These are phyloP conservation scores for Drosophila ananassae DNA, from an alignment of 1,140 invertebrate species.

Conservation along the genomic window DNA sequence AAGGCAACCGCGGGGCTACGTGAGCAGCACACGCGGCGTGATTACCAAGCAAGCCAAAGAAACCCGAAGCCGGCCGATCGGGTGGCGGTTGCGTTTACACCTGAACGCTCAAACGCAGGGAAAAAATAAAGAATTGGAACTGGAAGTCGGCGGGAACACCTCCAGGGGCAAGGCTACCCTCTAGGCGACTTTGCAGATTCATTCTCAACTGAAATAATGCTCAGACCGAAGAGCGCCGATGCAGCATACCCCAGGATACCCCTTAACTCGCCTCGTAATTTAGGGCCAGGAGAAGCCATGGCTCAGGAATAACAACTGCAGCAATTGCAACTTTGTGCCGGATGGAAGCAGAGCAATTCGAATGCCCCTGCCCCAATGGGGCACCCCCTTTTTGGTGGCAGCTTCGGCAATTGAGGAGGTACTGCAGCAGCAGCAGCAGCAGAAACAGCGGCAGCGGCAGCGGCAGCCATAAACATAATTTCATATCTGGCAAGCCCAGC, in stretches of 20 bases:
- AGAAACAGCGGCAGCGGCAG: slow-evolving; percentile 6
- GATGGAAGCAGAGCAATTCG: slow-evolving; percentile 74
- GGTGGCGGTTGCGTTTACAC: slow-evolving; percentile 69
- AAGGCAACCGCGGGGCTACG: slow-evolving; percentile 63
- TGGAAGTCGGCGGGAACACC: background rate
- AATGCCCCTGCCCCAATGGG: slow-evolving; percentile 39
- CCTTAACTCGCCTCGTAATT: background rate
- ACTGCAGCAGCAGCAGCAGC: slow-evolving; percentile 2
- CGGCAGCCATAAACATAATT: slow-evolving; percentile 74
- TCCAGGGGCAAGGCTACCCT: background rate
- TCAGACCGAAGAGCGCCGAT: too few relatives aligned
- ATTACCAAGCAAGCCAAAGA: slow-evolving; percentile 48
- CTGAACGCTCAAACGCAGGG: slow-evolving; percentile 25
- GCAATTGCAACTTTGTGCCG: slow-evolving; percentile 69
- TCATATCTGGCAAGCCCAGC: slow-evolving; percentile 71
- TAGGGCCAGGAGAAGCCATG: slow-evolving; percentile 12
- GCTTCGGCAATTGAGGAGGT: slow-evolving; percentile 37
- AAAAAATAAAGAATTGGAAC: slow-evolving; percentile 2
- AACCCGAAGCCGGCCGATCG: slow-evolving; percentile 1
- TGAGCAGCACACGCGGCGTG: slow-evolving; percentile 74
- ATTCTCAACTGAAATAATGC: too few relatives aligned
- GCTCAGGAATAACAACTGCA: slow-evolving; percentile 40
- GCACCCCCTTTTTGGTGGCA: slow-evolving; percentile 8
- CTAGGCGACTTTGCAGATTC: background rate
- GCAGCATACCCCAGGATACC: background rate